A percentile compares a stretch with the other conserved stretches of the same genome.
phyloP scores from a whole-genome alignment of 2,113 vertebrate species.

The Phalacrocorax pelagicus region DNA sequence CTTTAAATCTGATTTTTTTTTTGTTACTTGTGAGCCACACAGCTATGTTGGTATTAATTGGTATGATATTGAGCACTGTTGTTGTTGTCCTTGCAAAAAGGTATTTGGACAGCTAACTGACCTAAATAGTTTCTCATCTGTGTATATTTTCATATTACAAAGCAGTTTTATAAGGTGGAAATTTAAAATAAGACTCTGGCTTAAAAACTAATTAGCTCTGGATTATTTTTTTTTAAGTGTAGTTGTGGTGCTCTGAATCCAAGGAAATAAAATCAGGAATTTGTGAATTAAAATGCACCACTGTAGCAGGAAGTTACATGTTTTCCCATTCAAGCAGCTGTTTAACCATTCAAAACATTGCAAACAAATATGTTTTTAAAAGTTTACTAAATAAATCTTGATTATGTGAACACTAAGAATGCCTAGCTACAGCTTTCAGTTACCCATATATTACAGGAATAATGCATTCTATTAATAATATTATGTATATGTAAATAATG shows the following conservation, averaged over 20 bases:
- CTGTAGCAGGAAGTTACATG: neutral
- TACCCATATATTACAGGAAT: neutral
- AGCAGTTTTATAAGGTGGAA: neutral
- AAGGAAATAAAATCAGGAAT: slow-evolving; percentile 35
- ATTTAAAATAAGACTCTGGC: neutral
- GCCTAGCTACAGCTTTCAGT: neutral
- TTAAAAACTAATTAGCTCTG: neutral
- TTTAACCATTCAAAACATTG: neutral
- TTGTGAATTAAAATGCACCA: neutral
- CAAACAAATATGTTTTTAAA: neutral
- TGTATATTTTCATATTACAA: neutral
- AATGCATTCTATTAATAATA: too few relatives aligned
- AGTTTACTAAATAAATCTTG: neutral
- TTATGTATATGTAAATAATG: neutral
- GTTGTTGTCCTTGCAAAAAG: neutral
- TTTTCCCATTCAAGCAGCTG: neutral
- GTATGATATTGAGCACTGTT: neutral
- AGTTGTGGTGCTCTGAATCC: neutral
- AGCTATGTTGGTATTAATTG: neutral
- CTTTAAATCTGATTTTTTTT: neutral
- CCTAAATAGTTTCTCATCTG: neutral
- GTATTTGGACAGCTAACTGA: neutral
- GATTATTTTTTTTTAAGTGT: neutral
- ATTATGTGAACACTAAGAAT: neutral
- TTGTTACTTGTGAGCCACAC: neutral